These are phyloP conservation scores for Elysia crispata DNA, from an alignment of 2,888 invertebrate species.

Conservation along the genomic window DNA sequence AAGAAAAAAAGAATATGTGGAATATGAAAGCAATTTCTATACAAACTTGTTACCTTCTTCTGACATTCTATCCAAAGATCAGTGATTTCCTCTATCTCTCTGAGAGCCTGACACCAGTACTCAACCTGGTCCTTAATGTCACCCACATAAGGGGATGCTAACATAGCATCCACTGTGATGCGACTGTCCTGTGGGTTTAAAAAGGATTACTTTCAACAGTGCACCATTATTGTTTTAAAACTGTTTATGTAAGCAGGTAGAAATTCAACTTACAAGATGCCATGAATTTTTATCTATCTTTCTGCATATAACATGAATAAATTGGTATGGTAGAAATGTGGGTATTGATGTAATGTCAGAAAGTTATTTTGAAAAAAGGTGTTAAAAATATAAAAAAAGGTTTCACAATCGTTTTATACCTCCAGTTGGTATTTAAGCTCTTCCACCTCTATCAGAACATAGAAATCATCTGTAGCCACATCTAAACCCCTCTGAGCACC, in stretches of 20 bases:
- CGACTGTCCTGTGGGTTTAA: slow-evolving; percentile 66
- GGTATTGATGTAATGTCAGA: too few species aligned
- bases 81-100: slow-evolving; percentile 74
- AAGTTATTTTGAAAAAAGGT: too few species aligned
- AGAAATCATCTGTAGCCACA: slow-evolving; percentile 71
- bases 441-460: slow-evolving; percentile 73
- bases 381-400: background rate
- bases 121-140: slow-evolving; percentile 70
- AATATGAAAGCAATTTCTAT: background rate
- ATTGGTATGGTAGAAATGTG: too few species aligned
- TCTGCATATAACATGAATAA: too few species aligned
- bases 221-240: too few species aligned
- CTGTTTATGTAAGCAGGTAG: too few species aligned
- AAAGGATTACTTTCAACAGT: too few species aligned
- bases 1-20: background rate
- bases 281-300: too few species aligned
- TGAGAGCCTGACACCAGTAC: slow-evolving; percentile 67
- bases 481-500: slow-evolving; percentile 63
- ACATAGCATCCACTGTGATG: slow-evolving; percentile 67
- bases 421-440: slow-evolving; percentile 75
- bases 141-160: slow-evolving; percentile 71
- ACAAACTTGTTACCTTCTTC: slow-evolving; percentile 69
- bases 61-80: slow-evolving; percentile 74
- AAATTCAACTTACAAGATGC: too few species aligned
- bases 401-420: slow-evolving; percentile 56